Percentiles rank a stretch among this genome's conserved stretches.
Evolutionary conservation across 2,888 invertebrate genomes (phyloP).

Genomic region (Uropetala carovei): DNA sequence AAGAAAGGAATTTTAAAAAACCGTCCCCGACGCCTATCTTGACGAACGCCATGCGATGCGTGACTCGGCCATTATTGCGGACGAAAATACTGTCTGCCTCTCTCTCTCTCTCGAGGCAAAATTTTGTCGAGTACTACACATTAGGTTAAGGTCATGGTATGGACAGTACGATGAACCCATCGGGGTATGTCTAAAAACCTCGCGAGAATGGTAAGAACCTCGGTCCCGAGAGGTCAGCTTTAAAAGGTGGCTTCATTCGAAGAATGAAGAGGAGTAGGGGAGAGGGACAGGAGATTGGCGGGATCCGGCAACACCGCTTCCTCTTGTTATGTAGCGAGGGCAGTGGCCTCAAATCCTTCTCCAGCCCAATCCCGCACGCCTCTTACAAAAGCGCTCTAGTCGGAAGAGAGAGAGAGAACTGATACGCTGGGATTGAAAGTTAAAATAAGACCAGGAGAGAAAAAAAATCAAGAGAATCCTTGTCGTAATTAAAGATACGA

Average conservation of each 20-base stretch:
- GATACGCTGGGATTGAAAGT: neutral
- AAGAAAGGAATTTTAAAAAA: neutral
- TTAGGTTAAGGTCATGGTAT: constrained; percentile 56
- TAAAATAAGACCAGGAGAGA: too few relatives aligned
- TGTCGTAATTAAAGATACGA: too few relatives aligned
- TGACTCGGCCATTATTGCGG: constrained; percentile 34
- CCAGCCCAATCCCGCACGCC: constrained; percentile 16
- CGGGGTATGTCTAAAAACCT: constrained; percentile 51
- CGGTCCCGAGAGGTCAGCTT: constrained; percentile 59
- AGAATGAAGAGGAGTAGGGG: constrained; percentile 46
- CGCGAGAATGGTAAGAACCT: constrained; percentile 27
- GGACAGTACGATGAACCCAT: constrained; percentile 44
- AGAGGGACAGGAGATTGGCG: constrained; percentile 21
- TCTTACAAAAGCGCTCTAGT: constrained; percentile 46
- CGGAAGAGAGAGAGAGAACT: constrained; percentile 30
- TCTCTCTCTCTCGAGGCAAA: neutral
- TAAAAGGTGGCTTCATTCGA: constrained; percentile 60
- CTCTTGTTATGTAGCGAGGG: constrained; percentile 63
- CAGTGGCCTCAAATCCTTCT: constrained; percentile 51
- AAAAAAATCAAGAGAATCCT: too few relatives aligned
- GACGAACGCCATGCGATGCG: neutral
- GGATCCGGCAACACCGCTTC: constrained; percentile 34
- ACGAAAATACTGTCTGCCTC: neutral
- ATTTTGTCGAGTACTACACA: constrained; percentile 3
- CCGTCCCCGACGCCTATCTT: neutral